Base-by-base conservation (phyloP, 23 tunicate genomes). In the Trididemnum clinides region DNA sequence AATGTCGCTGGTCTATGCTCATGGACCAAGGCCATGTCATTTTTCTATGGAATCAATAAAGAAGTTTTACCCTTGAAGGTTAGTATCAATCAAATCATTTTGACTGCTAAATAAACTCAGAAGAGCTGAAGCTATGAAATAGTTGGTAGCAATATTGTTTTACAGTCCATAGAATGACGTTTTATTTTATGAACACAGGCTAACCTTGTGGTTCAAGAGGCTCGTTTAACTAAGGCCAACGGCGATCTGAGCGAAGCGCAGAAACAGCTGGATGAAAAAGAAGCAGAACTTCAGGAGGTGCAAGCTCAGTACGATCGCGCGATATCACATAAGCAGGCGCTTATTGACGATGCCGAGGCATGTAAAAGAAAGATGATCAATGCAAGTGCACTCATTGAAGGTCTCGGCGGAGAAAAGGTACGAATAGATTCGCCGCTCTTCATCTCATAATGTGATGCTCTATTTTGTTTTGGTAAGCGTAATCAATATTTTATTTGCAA, bases 61-160 rank as follows among this genome's bases (percentile, higher is more conserved):
- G 99, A 96, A 58, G 99, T 96, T 27, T 58, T 96, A 82, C 99
- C 99, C n/a, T 50, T 96, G 57, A 96, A 96, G 92, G 98, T 90
- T 1, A 26, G 7, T 44, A 10, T 44, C 15, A 15, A 44, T n/a
- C n/a, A n/a, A n/a, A n/a, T n/a, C n/a, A n/a, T n/a, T n/a, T n/a
- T n/a, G n/a, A n/a, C n/a, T n/a, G n/a, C n/a, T n/a, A n/a, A n/a
- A n/a, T n/a, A n/a, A n/a, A n/a, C n/a, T n/a, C n/a, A n/a, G n/a
- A n/a, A n/a, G n/a, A n/a, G n/a, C n/a, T n/a, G n/a, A n/a, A n/a
- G n/a, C n/a, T n/a, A n/a, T n/a, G n/a, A n/a, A n/a, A n/a, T n/a
- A n/a, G n/a, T n/a, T n/a, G n/a, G n/a, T n/a, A n/a, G n/a, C n/a
- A n/a, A n/a, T n/a, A n/a, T n/a, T n/a, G n/a, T n/a, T n/a, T n/a